Conservation (phyloP, 2,797 vertebrate species). For the Xenops minutus region DNA sequence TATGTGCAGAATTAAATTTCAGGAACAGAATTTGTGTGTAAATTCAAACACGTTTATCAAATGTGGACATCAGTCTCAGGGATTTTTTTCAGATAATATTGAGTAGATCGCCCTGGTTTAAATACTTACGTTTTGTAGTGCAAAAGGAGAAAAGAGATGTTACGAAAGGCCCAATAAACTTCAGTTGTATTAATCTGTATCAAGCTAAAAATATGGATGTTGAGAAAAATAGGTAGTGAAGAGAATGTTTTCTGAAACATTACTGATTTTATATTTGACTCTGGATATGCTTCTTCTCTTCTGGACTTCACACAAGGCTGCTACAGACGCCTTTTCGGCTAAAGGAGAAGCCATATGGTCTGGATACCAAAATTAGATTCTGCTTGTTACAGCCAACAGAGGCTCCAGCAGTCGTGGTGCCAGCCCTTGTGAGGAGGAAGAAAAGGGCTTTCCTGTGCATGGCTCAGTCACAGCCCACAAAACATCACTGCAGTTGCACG, state of each 20-base stretch:
- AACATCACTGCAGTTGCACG: no score
- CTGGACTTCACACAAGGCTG: background rate
- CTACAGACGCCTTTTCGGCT: background rate
- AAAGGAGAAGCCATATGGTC: background rate
- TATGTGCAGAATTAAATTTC: background rate
- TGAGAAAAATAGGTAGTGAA: background rate
- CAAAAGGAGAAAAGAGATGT: background rate
- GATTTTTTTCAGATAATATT: background rate
- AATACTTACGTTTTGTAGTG: background rate
- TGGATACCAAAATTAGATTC: background rate
- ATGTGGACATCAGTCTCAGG: background rate
- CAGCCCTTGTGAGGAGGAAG: accelerated
- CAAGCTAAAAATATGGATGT: background rate
- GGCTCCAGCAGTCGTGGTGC: accelerated
- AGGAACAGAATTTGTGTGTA: background rate
- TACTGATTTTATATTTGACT: background rate
- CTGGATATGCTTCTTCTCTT: background rate
- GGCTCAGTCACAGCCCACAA: background rate
- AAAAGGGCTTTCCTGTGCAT: background rate
- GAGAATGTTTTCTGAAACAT: background rate
- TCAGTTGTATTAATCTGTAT: background rate
- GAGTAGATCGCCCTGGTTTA: background rate
- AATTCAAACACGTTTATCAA: background rate
- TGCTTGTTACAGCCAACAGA: background rate
- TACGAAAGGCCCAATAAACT: background rate